Evolutionary conservation across 2,113 vertebrate species (phyloP).

Genomic region (Sardina pilchardus): DNA sequence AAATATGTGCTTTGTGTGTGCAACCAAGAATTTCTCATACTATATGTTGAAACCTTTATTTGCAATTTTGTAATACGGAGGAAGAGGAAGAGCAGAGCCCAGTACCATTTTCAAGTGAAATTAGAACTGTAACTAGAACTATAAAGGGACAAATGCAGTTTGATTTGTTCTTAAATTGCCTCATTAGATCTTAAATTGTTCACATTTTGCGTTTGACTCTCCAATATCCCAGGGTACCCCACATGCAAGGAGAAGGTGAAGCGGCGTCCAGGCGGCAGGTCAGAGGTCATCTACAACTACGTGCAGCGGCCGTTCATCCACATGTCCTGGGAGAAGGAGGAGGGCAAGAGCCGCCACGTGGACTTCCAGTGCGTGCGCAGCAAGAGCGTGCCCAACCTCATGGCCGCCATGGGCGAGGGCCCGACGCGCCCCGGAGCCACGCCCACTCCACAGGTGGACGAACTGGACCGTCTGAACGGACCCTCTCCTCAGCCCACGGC

Average conservation of each 20-base stretch:
- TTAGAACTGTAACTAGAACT: not conserved
- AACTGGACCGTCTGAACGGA: constrained; percentile 77
- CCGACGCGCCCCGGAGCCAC: not conserved
- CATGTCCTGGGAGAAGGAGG: constrained; percentile 85
- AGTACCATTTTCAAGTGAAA: not conserved
- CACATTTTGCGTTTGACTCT: not conserved
- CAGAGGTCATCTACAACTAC: constrained; percentile 82
- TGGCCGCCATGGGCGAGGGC: constrained; percentile 66
- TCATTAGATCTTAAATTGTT: not conserved
- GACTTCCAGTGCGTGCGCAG: constrained; percentile 82
- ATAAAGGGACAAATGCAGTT: not conserved
- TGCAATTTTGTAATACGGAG: not conserved
- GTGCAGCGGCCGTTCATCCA: constrained; percentile 81
- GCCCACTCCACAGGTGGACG: constrained; percentile 74
- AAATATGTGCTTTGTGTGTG: not conserved
- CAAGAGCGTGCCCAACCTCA: constrained; percentile 79
- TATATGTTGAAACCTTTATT: not conserved
- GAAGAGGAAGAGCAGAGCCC: not conserved
- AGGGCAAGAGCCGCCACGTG: constrained; percentile 81
- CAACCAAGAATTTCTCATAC: not conserved
- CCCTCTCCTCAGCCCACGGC: constrained; percentile 49
- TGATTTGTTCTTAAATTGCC: not conserved
- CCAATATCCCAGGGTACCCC: constrained; percentile 73
- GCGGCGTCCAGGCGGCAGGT: constrained; percentile 74
- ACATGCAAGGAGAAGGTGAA: constrained; percentile 84